These are phyloP conservation scores for Galaxea fascicularis DNA, from an alignment of 92 coral and sea anemone species.

Conservation along the genomic window DNA sequence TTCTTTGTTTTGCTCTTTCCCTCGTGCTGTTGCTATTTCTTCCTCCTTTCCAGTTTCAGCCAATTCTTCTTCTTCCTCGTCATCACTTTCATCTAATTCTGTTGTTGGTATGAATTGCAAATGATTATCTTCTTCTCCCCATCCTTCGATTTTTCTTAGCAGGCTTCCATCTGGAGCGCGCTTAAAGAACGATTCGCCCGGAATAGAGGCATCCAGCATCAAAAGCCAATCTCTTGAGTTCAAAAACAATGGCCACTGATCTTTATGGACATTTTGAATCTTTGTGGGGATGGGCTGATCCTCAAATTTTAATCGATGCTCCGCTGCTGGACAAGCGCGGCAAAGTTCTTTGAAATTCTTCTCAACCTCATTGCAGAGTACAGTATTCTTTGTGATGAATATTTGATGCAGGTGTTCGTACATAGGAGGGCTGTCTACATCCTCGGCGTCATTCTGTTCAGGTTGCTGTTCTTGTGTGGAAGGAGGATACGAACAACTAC, in stretches of 20 bases:
- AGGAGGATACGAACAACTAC: not conserved
- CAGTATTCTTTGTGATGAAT: constrained; percentile 94
- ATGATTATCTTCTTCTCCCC: constrained; percentile 94
- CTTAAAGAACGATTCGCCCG: constrained; percentile 78
- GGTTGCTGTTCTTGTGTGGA: not conserved
- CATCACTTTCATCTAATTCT: constrained; percentile 74
- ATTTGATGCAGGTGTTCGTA: constrained; percentile 93
- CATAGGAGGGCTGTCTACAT: not conserved
- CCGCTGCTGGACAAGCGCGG: constrained; percentile 82
- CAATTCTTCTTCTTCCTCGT: constrained; percentile 59
- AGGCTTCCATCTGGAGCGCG: constrained; percentile 85
- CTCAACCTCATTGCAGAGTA: constrained; percentile 93
- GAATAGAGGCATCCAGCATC: constrained; percentile 93
- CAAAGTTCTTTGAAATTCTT: constrained; percentile 91
- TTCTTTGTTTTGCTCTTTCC: constrained; percentile 29
- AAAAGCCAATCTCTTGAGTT: constrained; percentile 89
- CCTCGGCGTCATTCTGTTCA: constrained; percentile 14
- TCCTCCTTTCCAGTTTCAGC: constrained; percentile 1
- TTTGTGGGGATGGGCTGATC: constrained; percentile 70
- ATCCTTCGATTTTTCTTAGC: constrained; percentile 81
- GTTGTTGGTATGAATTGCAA: constrained; percentile 77
- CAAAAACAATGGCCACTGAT: constrained; percentile 93
- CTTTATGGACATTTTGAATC: constrained; percentile 77
- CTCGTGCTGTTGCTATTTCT: not conserved
- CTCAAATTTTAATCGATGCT: constrained; percentile 50